phyloP scores from a whole-genome alignment of 2,888 invertebrate genomes.

The Sylvicola fuscatus region DNA sequence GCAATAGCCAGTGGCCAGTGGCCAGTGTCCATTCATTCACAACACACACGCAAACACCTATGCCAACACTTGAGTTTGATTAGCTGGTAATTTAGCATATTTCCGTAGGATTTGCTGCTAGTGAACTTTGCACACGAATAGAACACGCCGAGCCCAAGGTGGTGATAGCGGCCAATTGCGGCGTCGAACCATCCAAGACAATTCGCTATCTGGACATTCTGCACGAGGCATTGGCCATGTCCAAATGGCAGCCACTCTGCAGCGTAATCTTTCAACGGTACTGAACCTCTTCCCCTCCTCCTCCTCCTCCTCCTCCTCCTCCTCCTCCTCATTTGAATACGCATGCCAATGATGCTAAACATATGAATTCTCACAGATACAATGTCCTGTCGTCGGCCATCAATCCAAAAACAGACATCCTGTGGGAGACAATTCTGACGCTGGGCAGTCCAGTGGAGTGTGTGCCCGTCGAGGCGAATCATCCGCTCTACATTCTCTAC shows the following conservation, averaged over 20 bases:
- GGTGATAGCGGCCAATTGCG: constrained; percentile 77
- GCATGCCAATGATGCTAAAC: too few species aligned
- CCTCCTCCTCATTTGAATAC: too few species aligned
- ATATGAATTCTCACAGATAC: constrained; percentile 15
- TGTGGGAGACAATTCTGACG: constrained; percentile 54
- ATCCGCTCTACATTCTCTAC: constrained; percentile 72
- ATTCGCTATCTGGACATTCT: constrained; percentile 29
- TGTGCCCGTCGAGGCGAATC: constrained; percentile 54
- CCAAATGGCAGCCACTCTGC: constrained; percentile 47
- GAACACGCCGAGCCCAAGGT: constrained; percentile 77
- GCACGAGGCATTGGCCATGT: constrained; percentile 43
- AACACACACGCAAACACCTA: too few species aligned
- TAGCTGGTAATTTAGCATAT: too few species aligned
- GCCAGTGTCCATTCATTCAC: too few species aligned
- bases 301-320: too few species aligned
- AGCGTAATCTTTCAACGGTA: constrained; percentile 69
- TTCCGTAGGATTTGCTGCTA: constrained; percentile 76
- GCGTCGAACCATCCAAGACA: constrained; percentile 70
- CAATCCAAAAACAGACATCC: constrained; percentile 43
- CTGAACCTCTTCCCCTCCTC: too few species aligned
- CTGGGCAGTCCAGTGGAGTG: constrained; percentile 51
- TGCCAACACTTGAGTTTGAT: too few species aligned
- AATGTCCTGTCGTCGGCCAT: constrained; percentile 42
- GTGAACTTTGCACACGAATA: constrained; percentile 67
- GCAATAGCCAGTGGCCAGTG: too few species aligned